Evolutionary conservation across 2,113 vertebrate species (phyloP), one percentile per base, ranked within the genome.

Genomic region (Anarrhichthys ocellatus): DNA sequence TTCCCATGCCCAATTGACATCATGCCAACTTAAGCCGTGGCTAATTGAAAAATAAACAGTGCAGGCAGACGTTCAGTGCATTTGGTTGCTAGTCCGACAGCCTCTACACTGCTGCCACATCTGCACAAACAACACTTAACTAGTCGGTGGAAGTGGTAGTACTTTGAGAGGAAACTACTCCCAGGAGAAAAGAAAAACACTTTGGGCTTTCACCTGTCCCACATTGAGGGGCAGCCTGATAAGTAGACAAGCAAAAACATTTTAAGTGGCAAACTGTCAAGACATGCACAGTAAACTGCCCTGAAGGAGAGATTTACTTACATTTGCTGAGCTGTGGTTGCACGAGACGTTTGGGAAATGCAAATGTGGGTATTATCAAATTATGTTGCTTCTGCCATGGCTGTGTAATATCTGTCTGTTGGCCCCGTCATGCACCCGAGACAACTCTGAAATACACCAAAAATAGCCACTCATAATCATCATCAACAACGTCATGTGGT

Each of bases 41-140:
- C 65, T 83, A 65, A 88, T 74, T 83, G 22, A 76, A 82, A 86
- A 82, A 71, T 73, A 90, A 87, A 82, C 59, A 77, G 34, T 59
- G 52, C 29, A 36, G n/a, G n/a, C 46, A 67, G 77, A 77, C 2
- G 3, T 50, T 69, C 1, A 64, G 38, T 38, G 65, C 56, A 62
- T 78, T 36, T 65, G 6, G 44, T 9, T 79, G 42, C 29, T 22
- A n/a, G 29, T 36, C 22, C 58, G 54, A 73, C 65, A 36, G 46
- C 46, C 65, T 69, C 36, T 29, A 9, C 32, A 0, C 46, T 27
- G 69, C 74, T 17, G 6, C 61, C 59, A 78, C 80, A 79, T 79
- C 44, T 84, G 84, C 63, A 76, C 80, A 84, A 83, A 84, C 77
- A 84, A 22, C 59, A 36, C 70, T 66, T 29, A 74, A 79, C 70